These are phyloP conservation scores for Orgyia antiqua DNA, from an alignment of 2,888 invertebrate genomes.

Conservation along the genomic window DNA sequence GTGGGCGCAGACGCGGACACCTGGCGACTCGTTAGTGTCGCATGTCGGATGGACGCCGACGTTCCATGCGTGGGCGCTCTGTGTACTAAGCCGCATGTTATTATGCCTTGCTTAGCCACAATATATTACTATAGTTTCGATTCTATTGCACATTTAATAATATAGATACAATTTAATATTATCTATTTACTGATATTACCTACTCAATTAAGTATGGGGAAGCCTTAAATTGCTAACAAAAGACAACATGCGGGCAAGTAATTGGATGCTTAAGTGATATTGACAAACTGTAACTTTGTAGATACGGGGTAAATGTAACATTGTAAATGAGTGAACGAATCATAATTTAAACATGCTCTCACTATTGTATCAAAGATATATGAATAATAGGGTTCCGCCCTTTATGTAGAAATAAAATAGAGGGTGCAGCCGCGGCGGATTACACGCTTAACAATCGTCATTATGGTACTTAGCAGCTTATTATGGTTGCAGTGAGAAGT, in stretches of 20 bases:
- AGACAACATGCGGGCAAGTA: conserved; percentile 59
- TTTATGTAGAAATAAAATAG: conserved; percentile 33
- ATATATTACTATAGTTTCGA: conserved; percentile 9
- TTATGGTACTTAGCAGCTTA: conserved; percentile 61
- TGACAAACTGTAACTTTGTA: conserved; percentile 37
- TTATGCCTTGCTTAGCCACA: conserved; percentile 9
- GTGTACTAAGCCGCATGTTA: background rate
- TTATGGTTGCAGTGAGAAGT: conserved; percentile 54
- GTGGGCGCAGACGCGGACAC: conserved; percentile 72
- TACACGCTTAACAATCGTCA: conserved; percentile 58
- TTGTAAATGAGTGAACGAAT: conserved; percentile 24
- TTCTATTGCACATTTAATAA: no score
- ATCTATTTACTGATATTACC: no score
- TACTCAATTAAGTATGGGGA: conserved; percentile 27
- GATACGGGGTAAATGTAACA: conserved; percentile 31
- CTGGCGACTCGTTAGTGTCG: conserved; percentile 73
- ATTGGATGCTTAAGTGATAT: conserved; percentile 59
- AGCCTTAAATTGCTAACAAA: conserved; percentile 48
- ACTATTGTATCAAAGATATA: conserved; percentile 30
- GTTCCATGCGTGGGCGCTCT: conserved; percentile 22
- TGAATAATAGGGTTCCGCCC: no score
- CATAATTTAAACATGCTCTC: conserved; percentile 22
- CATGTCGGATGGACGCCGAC: conserved; percentile 41
- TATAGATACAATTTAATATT: no score
- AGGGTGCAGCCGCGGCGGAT: conserved; percentile 53